Percentiles rank a stretch among this genome's conserved stretches.
These are phyloP conservation scores for Stenodera caucasica DNA, from an alignment of 2,888 invertebrate species.

Conservation along the genomic window DNA sequence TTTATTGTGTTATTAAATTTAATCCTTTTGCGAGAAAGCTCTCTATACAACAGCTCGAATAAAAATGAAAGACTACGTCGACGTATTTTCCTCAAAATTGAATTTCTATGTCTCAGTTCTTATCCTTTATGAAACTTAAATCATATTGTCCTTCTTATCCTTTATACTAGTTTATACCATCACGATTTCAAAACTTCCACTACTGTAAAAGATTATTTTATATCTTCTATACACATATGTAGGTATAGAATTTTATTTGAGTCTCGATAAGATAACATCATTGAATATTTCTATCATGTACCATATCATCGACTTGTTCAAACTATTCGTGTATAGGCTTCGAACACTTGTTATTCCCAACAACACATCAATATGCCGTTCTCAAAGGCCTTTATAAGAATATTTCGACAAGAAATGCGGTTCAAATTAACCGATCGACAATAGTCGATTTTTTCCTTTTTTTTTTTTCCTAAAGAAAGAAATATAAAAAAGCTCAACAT, in stretches of 20 bases:
- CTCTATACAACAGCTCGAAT: not conserved
- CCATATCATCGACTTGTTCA: conserved; percentile 12
- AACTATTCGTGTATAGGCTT: not conserved
- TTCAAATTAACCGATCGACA: not conserved
- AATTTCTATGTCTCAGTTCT: not conserved
- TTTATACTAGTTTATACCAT: conserved; percentile 17
- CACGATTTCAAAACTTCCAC: not conserved
- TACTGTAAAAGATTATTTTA: not conserved
- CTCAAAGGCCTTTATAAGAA: conserved; percentile 14
- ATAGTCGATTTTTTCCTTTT: not conserved
- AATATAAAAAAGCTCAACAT: not conserved
- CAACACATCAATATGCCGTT: conserved; percentile 14
- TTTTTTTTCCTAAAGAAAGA: too few species aligned
- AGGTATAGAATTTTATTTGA: conserved; percentile 23
- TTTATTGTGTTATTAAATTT: conserved; percentile 4
- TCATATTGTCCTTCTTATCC: conserved; percentile 15
- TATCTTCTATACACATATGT: conserved; percentile 13
- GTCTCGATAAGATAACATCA: conserved; percentile 25
- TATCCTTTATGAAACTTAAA: conserved; percentile 10
- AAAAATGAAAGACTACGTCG: not conserved
- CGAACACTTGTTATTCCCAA: conserved; percentile 13
- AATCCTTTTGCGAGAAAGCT: not conserved
- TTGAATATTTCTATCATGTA: conserved; percentile 26
- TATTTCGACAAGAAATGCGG: not conserved
- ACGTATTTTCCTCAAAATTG: not conserved